Evolutionary conservation across 1,140 invertebrate genomes (phyloP), one percentile per base, ranked within the genome.

Genomic region (Wasmannia auropunctata): DNA sequence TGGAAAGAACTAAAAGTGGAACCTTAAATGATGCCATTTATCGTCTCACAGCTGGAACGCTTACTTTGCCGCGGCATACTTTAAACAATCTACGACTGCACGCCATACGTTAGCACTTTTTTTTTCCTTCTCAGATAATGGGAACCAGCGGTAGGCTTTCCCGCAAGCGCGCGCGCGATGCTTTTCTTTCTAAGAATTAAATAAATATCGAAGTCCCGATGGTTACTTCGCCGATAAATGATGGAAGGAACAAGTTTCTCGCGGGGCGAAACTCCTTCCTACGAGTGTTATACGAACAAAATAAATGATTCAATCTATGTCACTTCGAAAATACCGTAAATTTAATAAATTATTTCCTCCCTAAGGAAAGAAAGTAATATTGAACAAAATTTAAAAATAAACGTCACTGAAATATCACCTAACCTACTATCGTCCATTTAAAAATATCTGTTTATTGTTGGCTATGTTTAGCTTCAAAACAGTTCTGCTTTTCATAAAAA

Each of bases 11-110:
- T 87, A 86, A 90, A 91, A 87, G 84, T 75, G 69, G 84, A 87
- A 90, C 89, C 72, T 91, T 90, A 91, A 91, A 90, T 86, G 90
- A 77, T 86, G 79, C 89, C 83, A 87, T 91, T 91, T 90, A 90
- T 91, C 89, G 89, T 88, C 25, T 54, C 89, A 72, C 88, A 75
- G 69, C 76, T 56, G 77, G 88, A 91, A 91, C 62, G 51, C 86
- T 88, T 90, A 69, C 86, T 88, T 90, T 60, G 46, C 62, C 79
- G 8, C 70, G 70, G 88, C 70, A 86, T 86, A 67, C 79, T 88
- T 86, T 85, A 80, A 90, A 91, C 88, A 84, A 86, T 90, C 74
- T 60, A 70, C 76, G 80, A 56, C 67, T 51, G 75, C 54, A 40
- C 63, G 60, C 54, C 70, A 54, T 49, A 74, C 69, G 22, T 86